Conservation (phyloP, 2,113 vertebrate species). For the Hemibagrus wyckioides region DNA sequence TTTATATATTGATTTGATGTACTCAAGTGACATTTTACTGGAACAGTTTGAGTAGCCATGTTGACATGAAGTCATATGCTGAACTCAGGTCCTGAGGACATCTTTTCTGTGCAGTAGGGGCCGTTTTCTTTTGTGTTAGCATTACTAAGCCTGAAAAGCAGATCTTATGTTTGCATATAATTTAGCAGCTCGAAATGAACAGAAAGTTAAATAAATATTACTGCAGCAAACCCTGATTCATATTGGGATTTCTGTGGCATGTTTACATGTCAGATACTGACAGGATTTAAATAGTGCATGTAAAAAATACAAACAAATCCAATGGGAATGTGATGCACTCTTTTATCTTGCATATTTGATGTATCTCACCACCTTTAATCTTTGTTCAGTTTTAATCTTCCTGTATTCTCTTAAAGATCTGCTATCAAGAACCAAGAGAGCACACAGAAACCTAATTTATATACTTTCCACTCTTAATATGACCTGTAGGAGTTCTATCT, state of each 20-base stretch:
- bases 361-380: neutral
- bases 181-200: neutral
- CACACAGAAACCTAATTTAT: neutral
- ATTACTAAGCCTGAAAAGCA: neutral
- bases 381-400: neutral
- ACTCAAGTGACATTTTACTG: neutral
- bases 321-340: neutral
- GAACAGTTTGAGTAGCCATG: neutral
- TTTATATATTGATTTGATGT: neutral
- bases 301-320: neutral
- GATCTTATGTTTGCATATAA: neutral
- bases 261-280: neutral
- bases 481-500: neutral
- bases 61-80: neutral
- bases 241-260: neutral
- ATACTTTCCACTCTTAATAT: neutral
- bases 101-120: neutral
- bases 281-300: neutral
- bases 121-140: neutral
- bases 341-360: neutral
- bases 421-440: neutral
- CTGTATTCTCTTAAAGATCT: neutral
- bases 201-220: neutral
- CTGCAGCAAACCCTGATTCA: neutral
- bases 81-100: neutral